Evolutionary conservation across 2,888 invertebrate species (phyloP).

Genomic region (Volucella bombylans): DNA sequence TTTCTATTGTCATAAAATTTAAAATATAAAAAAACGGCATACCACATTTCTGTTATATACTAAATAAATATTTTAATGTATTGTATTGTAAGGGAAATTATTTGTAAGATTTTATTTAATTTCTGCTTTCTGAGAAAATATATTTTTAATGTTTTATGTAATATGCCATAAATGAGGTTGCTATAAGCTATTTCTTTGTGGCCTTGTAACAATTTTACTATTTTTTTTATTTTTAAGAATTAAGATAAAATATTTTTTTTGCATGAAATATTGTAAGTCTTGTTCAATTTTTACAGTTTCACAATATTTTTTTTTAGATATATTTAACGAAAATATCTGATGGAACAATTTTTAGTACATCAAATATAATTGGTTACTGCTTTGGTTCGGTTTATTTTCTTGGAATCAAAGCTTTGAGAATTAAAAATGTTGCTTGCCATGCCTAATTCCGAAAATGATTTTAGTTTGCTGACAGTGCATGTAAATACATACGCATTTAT

Average conservation of each 20-base stretch:
- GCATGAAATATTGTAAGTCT: slow-evolving; percentile 50
- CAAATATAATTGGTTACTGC: not conserved
- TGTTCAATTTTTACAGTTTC: slow-evolving; percentile 55
- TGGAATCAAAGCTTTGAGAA: too few relatives aligned
- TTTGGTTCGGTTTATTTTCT: not conserved
- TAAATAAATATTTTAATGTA: slow-evolving; percentile 13
- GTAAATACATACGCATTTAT: too few relatives aligned
- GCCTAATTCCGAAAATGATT: too few relatives aligned
- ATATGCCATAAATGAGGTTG: slow-evolving; percentile 33
- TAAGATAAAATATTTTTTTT: slow-evolving; percentile 43
- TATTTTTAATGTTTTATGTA: slow-evolving; percentile 1
- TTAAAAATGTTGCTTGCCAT: too few relatives aligned
- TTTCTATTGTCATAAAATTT: not conserved
- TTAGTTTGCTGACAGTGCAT: too few relatives aligned
- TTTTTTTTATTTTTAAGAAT: slow-evolving; percentile 34
- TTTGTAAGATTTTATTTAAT: slow-evolving; percentile 30
- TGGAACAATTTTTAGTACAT: slow-evolving; percentile 41
- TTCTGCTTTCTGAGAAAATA: slow-evolving; percentile 40
- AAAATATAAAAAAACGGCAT: slow-evolving; percentile 8
- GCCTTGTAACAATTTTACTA: slow-evolving; percentile 3
- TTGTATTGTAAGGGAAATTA: slow-evolving; percentile 28
- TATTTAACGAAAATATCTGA: slow-evolving; percentile 50
- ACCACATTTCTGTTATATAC: slow-evolving; percentile 46
- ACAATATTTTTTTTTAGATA: slow-evolving; percentile 48
- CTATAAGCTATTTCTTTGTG: slow-evolving; percentile 36